Percentiles rank a stretch among this genome's conserved stretches.
These are phyloP conservation scores for Pseudotriccus pelzelni DNA, from an alignment of 2,797 vertebrate species.

Conservation along the genomic window DNA sequence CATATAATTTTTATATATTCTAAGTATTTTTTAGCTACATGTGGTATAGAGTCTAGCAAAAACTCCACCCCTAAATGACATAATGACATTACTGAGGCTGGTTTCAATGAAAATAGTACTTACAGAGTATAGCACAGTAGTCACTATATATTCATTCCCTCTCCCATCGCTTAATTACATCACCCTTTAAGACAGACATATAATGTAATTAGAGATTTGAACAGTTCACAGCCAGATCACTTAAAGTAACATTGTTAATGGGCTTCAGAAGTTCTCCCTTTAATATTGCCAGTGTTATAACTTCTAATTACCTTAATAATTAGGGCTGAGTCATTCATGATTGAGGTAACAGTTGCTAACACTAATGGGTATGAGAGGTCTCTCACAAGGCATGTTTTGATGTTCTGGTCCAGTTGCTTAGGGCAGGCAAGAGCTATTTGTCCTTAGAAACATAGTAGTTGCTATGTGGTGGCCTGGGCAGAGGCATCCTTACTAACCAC, in stretches of 20 bases:
- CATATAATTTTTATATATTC: background rate
- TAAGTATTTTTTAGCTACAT: slow-evolving; percentile 23
- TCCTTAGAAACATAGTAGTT: slow-evolving; percentile 80
- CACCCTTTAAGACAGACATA: slow-evolving; percentile 89
- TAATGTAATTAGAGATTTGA: slow-evolving; percentile 97
- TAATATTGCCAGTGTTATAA: slow-evolving; percentile 91
- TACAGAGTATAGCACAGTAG: slow-evolving; percentile 60
- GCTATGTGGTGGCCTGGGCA: slow-evolving; percentile 77
- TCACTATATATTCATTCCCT: slow-evolving; percentile 69
- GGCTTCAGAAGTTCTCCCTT: slow-evolving; percentile 86
- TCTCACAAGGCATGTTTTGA: slow-evolving; percentile 81
- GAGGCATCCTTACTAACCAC: slow-evolving; percentile 79
- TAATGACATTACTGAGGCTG: slow-evolving; percentile 47
- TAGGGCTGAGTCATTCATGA: slow-evolving; percentile 94
- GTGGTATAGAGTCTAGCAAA: background rate
- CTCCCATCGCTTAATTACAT: slow-evolving; percentile 94
- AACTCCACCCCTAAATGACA: slow-evolving; percentile 28
- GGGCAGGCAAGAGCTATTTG: slow-evolving; percentile 77
- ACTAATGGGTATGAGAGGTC: slow-evolving; percentile 92
- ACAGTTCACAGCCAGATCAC: slow-evolving; percentile 95
- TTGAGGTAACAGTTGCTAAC: slow-evolving; percentile 90
- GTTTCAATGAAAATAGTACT: slow-evolving; percentile 73
- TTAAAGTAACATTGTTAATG: slow-evolving; percentile 98
- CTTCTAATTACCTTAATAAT: slow-evolving; percentile 97
- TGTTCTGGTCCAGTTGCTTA: slow-evolving; percentile 76